These are phyloP conservation scores for Apodemus sylvaticus DNA, from an alignment of 2,113 vertebrate genomes.

Conservation along the genomic window DNA sequence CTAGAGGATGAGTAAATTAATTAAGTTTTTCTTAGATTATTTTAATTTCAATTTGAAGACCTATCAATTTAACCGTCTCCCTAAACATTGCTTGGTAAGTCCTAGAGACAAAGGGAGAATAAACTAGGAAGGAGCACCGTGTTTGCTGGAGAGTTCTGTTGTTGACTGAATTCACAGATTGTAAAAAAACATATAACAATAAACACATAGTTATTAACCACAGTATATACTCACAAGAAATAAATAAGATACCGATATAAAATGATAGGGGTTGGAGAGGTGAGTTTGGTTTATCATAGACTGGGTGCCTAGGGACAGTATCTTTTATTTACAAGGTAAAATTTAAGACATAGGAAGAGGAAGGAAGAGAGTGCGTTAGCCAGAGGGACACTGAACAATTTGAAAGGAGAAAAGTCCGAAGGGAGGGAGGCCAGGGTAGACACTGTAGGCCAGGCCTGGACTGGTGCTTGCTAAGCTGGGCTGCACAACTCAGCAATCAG, in stretches of 20 bases:
- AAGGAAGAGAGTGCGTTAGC: background rate
- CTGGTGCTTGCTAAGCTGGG: background rate
- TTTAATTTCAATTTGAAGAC: constrained; percentile 27
- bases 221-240: background rate
- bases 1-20: constrained; percentile 3
- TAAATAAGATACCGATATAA: background rate
- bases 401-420: background rate
- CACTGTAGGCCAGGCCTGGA: background rate
- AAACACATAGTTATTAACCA: background rate
- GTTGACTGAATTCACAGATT: background rate
- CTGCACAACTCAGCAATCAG: no score
- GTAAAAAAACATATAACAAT: background rate
- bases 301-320: background rate
- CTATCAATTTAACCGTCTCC: background rate
- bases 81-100: background rate
- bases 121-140: background rate
- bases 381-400: background rate
- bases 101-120: background rate
- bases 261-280: background rate
- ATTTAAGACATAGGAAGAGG: background rate
- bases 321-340: background rate
- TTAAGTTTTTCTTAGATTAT: constrained; percentile 7
- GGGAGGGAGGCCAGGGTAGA: background rate
- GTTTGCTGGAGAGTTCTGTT: background rate
- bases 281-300: background rate